Evolutionary conservation across 2,113 vertebrate genomes (phyloP).

Genomic region (Nothoprocta pentlandii): DNA sequence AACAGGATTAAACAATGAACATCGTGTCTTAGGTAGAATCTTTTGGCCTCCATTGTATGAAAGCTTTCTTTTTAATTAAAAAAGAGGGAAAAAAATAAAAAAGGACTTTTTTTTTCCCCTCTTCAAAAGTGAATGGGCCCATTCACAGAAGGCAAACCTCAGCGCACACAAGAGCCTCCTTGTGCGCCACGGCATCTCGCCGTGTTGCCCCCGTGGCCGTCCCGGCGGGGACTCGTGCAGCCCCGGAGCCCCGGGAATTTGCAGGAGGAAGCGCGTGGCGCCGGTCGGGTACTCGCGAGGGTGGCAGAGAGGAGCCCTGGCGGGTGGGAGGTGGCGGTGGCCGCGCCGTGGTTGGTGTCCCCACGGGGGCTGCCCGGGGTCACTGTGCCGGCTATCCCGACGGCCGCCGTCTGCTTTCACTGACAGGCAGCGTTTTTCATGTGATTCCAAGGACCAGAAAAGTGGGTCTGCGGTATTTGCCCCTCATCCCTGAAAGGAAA

Average conservation of each 20-base stretch:
- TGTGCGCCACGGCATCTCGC: background rate
- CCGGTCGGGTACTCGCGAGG: background rate
- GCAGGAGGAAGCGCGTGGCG: accelerated
- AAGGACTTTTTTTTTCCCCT: background rate
- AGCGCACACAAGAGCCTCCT: background rate
- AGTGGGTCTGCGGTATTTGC: slow-evolving; percentile 56
- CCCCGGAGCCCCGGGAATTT: background rate
- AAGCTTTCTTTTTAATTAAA: background rate
- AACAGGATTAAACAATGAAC: background rate
- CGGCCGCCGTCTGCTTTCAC: background rate
- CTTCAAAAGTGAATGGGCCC: background rate
- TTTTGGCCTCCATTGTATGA: background rate
- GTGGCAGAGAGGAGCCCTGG: background rate
- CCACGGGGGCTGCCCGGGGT: slow-evolving; percentile 12
- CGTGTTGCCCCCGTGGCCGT: background rate
- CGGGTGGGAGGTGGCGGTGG: background rate
- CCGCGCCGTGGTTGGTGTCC: background rate
- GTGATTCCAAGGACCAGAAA: slow-evolving; percentile 45
- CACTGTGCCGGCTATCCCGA: slow-evolving; percentile 47
- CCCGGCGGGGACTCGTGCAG: background rate
- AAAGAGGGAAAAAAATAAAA: background rate
- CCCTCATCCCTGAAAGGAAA: background rate
- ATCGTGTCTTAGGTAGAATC: background rate
- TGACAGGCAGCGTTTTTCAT: background rate
- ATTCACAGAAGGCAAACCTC: background rate